phyloP scores from a whole-genome alignment of 2,888 invertebrate genomes.

The Coremacera marginata region DNA sequence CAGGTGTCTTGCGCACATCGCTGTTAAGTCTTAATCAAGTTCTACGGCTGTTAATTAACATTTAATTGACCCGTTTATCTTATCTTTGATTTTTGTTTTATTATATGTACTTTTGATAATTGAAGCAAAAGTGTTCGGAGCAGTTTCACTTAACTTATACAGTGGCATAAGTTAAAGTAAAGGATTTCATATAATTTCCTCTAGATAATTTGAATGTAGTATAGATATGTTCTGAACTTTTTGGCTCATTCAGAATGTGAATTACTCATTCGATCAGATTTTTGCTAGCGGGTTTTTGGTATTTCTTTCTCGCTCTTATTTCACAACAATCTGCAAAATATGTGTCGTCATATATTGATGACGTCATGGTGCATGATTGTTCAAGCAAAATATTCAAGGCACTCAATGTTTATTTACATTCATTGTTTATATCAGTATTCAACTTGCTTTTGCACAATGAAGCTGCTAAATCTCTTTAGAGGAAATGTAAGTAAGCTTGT shows the following conservation, averaged over 20 bases:
- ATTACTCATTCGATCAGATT: too few relatives aligned
- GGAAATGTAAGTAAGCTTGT: slow-evolving; percentile 34
- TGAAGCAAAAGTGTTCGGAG: neutral
- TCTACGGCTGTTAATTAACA: neutral
- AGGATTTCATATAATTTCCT: too few relatives aligned
- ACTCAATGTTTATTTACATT: slow-evolving; percentile 38
- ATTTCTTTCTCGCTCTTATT: neutral
- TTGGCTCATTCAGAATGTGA: too few relatives aligned
- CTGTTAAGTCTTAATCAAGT: neutral
- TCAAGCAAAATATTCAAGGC: neutral
- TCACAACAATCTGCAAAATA: slow-evolving; percentile 12
- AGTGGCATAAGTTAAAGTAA: too few relatives aligned
- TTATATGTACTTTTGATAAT: neutral
- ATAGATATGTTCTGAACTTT: too few relatives aligned
- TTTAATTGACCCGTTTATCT: slow-evolving; percentile 23
- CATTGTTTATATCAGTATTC: neutral
- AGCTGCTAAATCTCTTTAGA: slow-evolving; percentile 44
- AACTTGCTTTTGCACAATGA: slow-evolving; percentile 45
- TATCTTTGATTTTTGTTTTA: neutral
- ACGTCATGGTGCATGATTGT: neutral
- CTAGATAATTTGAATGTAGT: too few relatives aligned
- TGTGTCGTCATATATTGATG: neutral
- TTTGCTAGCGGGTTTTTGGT: too few relatives aligned
- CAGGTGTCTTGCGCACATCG: too few relatives aligned
- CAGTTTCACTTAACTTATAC: too few relatives aligned